A percentile compares a stretch with the other conserved stretches of the same genome.
phyloP scores from a whole-genome alignment of 2,113 vertebrate species.

The Pelvicachromis taeniatus region DNA sequence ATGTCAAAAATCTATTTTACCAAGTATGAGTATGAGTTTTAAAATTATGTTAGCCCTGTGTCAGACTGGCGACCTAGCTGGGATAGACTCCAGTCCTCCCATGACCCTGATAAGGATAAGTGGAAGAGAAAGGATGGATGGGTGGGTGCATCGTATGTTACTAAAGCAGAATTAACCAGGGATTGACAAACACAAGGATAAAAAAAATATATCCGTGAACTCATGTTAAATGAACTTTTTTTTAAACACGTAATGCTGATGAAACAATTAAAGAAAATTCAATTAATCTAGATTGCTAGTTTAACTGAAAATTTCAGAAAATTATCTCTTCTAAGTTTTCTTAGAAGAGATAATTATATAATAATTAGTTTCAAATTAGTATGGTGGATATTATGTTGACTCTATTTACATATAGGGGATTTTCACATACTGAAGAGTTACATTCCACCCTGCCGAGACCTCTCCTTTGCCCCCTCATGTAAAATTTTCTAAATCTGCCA shows the following conservation, averaged over 20 bases:
- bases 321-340: not conserved
- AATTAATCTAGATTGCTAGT: not conserved
- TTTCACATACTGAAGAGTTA: not conserved
- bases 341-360: not conserved
- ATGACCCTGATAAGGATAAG: not conserved
- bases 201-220: not conserved
- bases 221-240: not conserved
- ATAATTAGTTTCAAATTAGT: not conserved
- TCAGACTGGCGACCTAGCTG: not conserved
- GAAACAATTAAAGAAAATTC: not conserved
- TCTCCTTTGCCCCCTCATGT: not conserved
- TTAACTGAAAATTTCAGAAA: not conserved
- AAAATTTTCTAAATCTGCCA: not conserved
- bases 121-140: not conserved
- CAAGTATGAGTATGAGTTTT: not conserved
- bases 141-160: not conserved
- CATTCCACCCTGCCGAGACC: not conserved
- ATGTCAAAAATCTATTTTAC: not conserved
- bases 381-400: not conserved
- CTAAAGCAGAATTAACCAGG: not conserved
- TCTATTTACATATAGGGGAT: not conserved
- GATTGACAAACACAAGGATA: not conserved
- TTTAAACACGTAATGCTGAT: not conserved
- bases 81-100: not conserved
- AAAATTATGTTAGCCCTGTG: not conserved